Evolutionary conservation across 2,113 vertebrate genomes (phyloP).

Genomic region (Rattus rattus): DNA sequence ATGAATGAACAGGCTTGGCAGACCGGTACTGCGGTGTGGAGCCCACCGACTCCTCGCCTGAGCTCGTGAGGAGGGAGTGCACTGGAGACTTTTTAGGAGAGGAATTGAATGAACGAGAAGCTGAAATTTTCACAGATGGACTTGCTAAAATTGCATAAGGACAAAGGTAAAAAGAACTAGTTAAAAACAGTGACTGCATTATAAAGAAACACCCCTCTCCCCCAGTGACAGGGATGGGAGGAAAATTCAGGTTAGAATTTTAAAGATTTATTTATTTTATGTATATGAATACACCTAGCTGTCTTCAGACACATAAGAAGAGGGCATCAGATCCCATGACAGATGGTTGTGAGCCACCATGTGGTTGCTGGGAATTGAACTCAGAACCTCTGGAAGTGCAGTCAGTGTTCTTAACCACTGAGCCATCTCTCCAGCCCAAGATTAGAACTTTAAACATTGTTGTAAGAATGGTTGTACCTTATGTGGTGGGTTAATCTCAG

Average conservation of each 20-base stretch:
- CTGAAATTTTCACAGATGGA: constrained; percentile 73
- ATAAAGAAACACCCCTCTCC: neutral
- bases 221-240: neutral
- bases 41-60: constrained; percentile 64
- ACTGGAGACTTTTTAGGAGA: constrained; percentile 86
- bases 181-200: neutral
- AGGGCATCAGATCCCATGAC: no score
- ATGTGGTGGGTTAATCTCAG: neutral
- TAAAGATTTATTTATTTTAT: neutral
- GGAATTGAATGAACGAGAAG: constrained; percentile 73
- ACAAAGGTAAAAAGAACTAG: constrained; percentile 57
- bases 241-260: neutral
- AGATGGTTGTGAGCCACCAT: no score
- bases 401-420: no score
- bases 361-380: no score
- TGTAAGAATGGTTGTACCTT: neutral
- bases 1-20: neutral
- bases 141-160: constrained; percentile 69
- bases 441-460: neutral
- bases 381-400: no score
- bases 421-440: no score
- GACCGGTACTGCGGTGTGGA: constrained; percentile 47
- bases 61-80: constrained; percentile 88
- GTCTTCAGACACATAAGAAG: no score
- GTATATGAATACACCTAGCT: no score